A percentile compares a stretch with the other conserved stretches of the same genome.
phyloP scores from a whole-genome alignment of 2,888 invertebrate genomes.

The Amphipoea oculea region DNA sequence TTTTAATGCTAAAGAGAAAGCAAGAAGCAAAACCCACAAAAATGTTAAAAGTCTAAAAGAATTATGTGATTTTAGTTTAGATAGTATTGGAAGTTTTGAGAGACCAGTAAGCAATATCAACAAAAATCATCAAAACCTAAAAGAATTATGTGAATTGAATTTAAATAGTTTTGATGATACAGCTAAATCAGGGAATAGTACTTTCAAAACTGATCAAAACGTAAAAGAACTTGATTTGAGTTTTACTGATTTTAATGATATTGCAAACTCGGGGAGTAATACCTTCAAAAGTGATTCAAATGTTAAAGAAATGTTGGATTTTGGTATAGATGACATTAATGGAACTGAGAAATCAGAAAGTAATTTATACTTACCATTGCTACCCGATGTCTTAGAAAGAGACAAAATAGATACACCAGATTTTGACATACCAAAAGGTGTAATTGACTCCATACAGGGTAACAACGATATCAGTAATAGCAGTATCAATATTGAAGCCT shows the following conservation, averaged over 20 bases:
- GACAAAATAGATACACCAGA: constrained; percentile 35
- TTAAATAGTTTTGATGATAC: constrained; percentile 29
- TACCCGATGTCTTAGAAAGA: constrained; percentile 31
- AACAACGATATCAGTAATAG: constrained; percentile 43
- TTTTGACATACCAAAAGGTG: constrained; percentile 43
- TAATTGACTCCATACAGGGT: constrained; percentile 10
- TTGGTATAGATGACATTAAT: constrained; percentile 17
- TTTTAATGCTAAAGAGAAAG: constrained; percentile 5
- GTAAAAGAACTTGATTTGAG: constrained; percentile 29
- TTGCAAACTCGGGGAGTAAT: constrained; percentile 22
- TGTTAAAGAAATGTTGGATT: constrained; percentile 46
- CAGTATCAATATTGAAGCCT: constrained; percentile 42
- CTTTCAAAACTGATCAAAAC: constrained; percentile 10
- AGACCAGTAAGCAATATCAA: constrained; percentile 10
- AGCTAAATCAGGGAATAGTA: constrained; percentile 14
- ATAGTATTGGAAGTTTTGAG: constrained; percentile 16
- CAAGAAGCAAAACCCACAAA: not conserved
- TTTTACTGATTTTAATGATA: constrained; percentile 28
- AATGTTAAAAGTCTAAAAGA: constrained; percentile 28
- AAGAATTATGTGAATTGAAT: constrained; percentile 35
- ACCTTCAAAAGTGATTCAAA: constrained; percentile 7
- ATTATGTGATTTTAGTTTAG: constrained; percentile 43
- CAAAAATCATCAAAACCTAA: constrained; percentile 15
- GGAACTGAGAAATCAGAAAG: constrained; percentile 8
- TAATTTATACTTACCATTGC: constrained; percentile 42